Evolutionary conservation across 2,113 vertebrate species (phyloP), one percentile per base, ranked within the genome.

Genomic region (Columbina picui): DNA sequence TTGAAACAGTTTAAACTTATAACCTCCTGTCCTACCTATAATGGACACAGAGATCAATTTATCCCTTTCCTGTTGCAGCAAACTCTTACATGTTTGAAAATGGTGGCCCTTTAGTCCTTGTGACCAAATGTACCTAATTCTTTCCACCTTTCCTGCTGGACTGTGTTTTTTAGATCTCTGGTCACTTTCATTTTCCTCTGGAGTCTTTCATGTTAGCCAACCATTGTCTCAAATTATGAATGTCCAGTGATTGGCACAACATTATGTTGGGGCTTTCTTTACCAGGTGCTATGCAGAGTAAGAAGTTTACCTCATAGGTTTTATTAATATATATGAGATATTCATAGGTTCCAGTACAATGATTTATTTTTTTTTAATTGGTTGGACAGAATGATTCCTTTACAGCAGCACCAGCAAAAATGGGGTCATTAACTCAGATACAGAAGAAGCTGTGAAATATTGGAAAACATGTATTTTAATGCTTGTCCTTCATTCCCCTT

Each of bases 171-270:
- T 41, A 75, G 18, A 47, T 3, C 8, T 55, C 47, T 18, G 5
- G 7, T 14, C 5, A 27, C 53, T 85, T 69, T 41, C 14, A 22
- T 19, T 91, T 81, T 76, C 83, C 13, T 77, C 11, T 81, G 32
- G 5, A 77, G 4, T 45, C 19, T 73, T 93, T 83, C 27, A 30
- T 26, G 2, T 78, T 68, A 71, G 15, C 32, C 21, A 84, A 26
- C 4, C 0, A 0, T 36, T 71, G 10, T 29, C 43, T 59, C 34
- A 13, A 41, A 47, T 10, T 34, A 4, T 7, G 32, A 47, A 38
- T 3, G 2, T 65, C 36, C 27, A 27, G 19, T 65, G n/a, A 14
- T 8, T 59, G 34, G 45, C 32, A 23, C 27, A 23, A 63, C 32
- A 36, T 55, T 36, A 27, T 20, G 16, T 2, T 38, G 25, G 34